Evolutionary conservation across 2,888 invertebrate species (phyloP), one percentile per base, ranked within the genome.

Genomic region (Isoperla grammatica): DNA sequence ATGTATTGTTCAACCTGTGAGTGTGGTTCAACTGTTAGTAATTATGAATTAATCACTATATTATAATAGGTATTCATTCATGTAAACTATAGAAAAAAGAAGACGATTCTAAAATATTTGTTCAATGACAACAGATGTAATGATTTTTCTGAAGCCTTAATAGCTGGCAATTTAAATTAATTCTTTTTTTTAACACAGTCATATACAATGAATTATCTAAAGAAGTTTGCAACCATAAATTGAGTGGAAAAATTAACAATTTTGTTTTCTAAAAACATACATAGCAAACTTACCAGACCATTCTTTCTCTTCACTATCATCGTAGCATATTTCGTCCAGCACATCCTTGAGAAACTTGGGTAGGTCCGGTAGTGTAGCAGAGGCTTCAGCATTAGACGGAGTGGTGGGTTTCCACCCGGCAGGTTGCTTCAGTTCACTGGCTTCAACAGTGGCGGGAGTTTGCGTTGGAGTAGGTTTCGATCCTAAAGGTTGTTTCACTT

Each of bases 291-390:
- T 19, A 62, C 62, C 62, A 40, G 53, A 37, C 61, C 56, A 60
- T 49, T 56, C 50, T 13, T n/a, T 39, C 23, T 58, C 56, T 68
- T 69, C 68, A 56, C 63, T 69, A 50, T 70, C 74, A 59, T 68
- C 69, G 6, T 73, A 71, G 39, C 70, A 70, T 1, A 64, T 61
- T 17, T 69, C 61, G 17, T 71, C 70, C n/a, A 74, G 53, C 40
- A 72, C 70, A 17, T 74, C 71, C 35, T 70, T 67, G 1, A 75
- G 67, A 65, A 75, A 75, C 15, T 68, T 35, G 29, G 73, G 73
- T 59, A 74, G 71, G 29, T 70, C 68, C 0, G 72, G 70, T 64
- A 72, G 72, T 12, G 50, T 11, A 15, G 20, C 37, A 37, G 48
- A 13, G 22, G 54, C 12, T 13, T n/a, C 22, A 2, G 35, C 15